These are phyloP conservation scores for Pseudopleuronectes americanus DNA, from an alignment of 2,797 vertebrate genomes.

Conservation along the genomic window DNA sequence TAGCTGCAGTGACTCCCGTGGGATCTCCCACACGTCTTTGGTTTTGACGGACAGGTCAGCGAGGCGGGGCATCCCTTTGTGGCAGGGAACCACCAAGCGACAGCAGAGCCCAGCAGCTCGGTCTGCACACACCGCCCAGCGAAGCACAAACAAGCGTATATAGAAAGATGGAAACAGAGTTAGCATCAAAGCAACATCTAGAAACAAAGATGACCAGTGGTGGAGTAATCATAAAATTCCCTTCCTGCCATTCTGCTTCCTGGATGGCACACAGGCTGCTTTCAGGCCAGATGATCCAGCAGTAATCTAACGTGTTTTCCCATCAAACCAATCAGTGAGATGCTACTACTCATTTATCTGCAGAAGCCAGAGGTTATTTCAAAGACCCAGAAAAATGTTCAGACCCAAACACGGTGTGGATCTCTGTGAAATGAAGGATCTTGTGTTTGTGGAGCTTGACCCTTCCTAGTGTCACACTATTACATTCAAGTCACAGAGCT, in stretches of 20 bases:
- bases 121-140: slow-evolving; percentile 79
- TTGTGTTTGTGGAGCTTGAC: neutral
- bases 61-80: slow-evolving; percentile 98
- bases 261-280: slow-evolving; percentile 6
- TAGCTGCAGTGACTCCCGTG: slow-evolving; percentile 95
- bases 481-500: too few relatives aligned
- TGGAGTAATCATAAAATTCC: slow-evolving; percentile 2
- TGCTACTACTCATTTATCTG: neutral
- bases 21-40: slow-evolving; percentile 99
- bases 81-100: slow-evolving; percentile 96
- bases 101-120: slow-evolving; percentile 98
- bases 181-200: slow-evolving; percentile 24
- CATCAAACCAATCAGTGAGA: slow-evolving; percentile 26
- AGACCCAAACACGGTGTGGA: neutral
- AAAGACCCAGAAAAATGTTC: neutral
- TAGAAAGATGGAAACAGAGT: slow-evolving; percentile 41
- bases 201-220: neutral
- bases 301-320: slow-evolving; percentile 18
- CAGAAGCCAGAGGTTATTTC: neutral
- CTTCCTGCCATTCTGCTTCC: neutral
- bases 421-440: neutral
- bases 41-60: slow-evolving; percentile 99
- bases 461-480: neutral
- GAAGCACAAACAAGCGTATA: slow-evolving; percentile 36
- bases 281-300: slow-evolving; percentile 20